phyloP scores from a whole-genome alignment of 2,888 invertebrate genomes.

The Hirtodrosophila confusa region DNA sequence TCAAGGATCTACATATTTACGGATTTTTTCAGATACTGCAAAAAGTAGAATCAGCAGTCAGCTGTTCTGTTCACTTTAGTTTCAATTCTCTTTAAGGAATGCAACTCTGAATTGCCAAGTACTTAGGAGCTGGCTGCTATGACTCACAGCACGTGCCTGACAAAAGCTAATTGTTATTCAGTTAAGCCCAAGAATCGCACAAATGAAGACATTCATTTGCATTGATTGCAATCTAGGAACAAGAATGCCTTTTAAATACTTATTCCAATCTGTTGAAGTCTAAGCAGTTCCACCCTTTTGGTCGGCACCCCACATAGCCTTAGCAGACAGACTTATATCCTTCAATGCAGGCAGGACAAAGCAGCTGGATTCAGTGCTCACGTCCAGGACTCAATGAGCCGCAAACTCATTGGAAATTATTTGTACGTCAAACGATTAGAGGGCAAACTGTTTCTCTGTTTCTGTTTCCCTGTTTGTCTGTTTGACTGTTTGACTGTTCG shows the following conservation, averaged over 20 bases:
- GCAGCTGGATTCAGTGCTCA: slow-evolving; percentile 40
- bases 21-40: too few species aligned
- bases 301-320: too few species aligned
- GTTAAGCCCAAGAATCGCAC: neutral
- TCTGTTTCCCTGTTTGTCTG: slow-evolving; percentile 11
- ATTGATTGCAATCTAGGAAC: slow-evolving; percentile 36
- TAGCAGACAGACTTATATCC: slow-evolving; percentile 10
- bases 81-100: too few species aligned
- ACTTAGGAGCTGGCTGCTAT: neutral
- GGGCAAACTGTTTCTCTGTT: slow-evolving; percentile 18
- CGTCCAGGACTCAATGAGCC: slow-evolving; percentile 75
- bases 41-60: too few species aligned
- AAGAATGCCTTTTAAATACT: slow-evolving; percentile 10
- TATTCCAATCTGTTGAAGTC: slow-evolving; percentile 1
- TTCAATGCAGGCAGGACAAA: slow-evolving; percentile 17
- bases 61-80: too few species aligned
- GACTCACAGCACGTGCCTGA: neutral
- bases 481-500: slow-evolving; percentile 28
- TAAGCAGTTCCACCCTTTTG: slow-evolving; percentile 25
- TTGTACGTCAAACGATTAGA: slow-evolving; percentile 76
- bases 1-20: too few species aligned
- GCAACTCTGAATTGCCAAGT: too few species aligned
- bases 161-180: slow-evolving; percentile 9
- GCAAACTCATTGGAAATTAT: slow-evolving; percentile 79
- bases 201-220: slow-evolving; percentile 49